These are phyloP conservation scores for Melierax canorus DNA, from an alignment of 2,113 vertebrate genomes.

Conservation along the genomic window DNA sequence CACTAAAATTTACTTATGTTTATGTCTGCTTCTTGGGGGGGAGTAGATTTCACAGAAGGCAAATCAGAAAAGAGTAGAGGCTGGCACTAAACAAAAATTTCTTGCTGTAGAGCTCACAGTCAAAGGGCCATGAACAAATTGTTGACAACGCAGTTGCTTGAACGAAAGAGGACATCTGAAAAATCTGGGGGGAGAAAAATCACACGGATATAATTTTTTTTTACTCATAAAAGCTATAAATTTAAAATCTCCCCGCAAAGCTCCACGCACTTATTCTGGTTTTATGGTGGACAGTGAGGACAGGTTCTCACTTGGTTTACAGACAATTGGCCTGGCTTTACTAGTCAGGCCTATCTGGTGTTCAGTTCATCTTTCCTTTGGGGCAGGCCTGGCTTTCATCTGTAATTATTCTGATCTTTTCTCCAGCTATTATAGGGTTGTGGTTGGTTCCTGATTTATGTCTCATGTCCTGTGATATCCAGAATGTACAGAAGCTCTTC, in stretches of 20 bases:
- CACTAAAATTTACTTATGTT: background rate
- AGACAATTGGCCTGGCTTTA: background rate
- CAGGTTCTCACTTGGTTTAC: background rate
- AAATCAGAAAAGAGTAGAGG: background rate
- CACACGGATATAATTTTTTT: background rate
- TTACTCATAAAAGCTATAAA: background rate
- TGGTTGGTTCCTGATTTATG: background rate
- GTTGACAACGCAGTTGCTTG: background rate
- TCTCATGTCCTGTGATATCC: background rate
- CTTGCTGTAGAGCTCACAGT: background rate
- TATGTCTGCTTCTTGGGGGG: background rate
- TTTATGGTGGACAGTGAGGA: background rate
- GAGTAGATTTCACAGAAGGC: background rate
- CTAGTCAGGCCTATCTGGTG: background rate
- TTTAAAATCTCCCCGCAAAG: background rate
- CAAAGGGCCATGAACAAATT: background rate
- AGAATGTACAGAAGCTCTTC: background rate
- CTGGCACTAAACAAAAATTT: background rate
- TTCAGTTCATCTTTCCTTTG: background rate
- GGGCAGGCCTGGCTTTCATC: background rate
- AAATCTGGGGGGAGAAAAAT: background rate
- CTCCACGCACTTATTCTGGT: background rate
- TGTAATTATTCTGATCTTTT: background rate
- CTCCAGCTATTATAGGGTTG: background rate
- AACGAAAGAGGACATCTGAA: background rate